Conservation (phyloP, 1,140 invertebrate genomes). For the Dendrolimus kikuchii region DNA sequence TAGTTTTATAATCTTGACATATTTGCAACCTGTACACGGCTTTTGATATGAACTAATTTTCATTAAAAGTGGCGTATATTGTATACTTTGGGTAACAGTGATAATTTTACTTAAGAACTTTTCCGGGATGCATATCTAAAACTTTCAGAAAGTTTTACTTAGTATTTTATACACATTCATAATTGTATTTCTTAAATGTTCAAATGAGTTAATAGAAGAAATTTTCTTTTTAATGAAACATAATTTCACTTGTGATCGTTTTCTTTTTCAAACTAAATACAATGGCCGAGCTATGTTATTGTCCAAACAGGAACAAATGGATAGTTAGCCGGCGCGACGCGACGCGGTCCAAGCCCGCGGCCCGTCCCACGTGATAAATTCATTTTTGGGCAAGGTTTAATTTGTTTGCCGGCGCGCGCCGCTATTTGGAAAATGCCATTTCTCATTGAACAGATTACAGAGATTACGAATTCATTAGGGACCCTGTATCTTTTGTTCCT, state of each 20-base stretch:
- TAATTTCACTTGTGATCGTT: constrained; percentile 2
- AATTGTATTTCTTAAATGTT: too few relatives aligned
- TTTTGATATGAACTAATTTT: too few relatives aligned
- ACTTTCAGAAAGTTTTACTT: too few relatives aligned
- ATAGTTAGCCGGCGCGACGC: constrained; percentile 35
- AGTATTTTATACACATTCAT: too few relatives aligned
- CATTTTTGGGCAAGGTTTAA: constrained; percentile 68
- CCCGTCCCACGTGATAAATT: constrained; percentile 57
- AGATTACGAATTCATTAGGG: constrained; percentile 70
- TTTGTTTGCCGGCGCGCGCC: constrained; percentile 55
- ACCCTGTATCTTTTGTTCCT: constrained; percentile 54
- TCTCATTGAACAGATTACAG: constrained; percentile 68
- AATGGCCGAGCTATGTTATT: constrained; percentile 18
- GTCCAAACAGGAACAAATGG: constrained; percentile 35
- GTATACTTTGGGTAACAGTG: too few relatives aligned
- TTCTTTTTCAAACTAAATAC: constrained; percentile 9
- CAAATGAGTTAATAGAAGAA: too few relatives aligned
- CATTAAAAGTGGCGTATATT: too few relatives aligned
- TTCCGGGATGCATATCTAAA: too few relatives aligned
- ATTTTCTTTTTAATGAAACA: too few relatives aligned
- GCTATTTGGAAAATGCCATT: constrained; percentile 63
- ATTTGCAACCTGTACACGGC: too few relatives aligned
- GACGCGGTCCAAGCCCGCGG: constrained; percentile 16
- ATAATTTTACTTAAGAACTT: too few relatives aligned
- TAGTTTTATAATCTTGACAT: too few relatives aligned